phyloP scores from a whole-genome alignment of 2,888 invertebrate genomes.

The Melanargia galathea region DNA sequence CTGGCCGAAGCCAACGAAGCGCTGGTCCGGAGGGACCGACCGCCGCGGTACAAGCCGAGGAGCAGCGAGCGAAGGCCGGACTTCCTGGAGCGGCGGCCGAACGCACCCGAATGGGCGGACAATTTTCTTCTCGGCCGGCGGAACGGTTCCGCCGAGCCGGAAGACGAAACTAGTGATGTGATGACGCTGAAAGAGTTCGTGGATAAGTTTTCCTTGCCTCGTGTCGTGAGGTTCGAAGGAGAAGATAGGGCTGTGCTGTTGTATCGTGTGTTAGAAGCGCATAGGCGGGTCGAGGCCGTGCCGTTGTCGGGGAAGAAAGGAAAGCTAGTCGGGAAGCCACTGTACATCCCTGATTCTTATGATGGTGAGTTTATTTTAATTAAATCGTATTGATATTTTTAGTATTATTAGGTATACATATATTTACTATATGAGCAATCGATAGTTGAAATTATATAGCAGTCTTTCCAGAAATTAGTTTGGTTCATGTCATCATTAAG shows the following conservation, averaged over 20 bases:
- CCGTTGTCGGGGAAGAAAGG: constrained; percentile 81
- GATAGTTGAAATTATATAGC: not conserved
- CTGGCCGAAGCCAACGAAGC: constrained; percentile 79
- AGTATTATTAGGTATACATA: no score
- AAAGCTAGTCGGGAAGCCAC: constrained; percentile 80
- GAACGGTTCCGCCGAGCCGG: constrained; percentile 72
- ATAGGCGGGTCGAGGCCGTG: constrained; percentile 84
- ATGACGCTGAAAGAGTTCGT: constrained; percentile 82
- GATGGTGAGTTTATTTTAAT: constrained; percentile 75
- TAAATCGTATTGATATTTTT: not conserved
- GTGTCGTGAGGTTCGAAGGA: constrained; percentile 82
- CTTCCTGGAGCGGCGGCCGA: constrained; percentile 64
- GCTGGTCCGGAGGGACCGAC: constrained; percentile 69
- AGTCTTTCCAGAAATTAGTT: not conserved
- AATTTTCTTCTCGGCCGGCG: constrained; percentile 70
- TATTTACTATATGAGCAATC: not conserved
- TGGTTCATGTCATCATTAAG: constrained; percentile 4
- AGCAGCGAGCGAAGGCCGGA: constrained; percentile 78
- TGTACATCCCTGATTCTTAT: constrained; percentile 86
- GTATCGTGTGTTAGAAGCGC: constrained; percentile 84
- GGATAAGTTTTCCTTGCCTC: constrained; percentile 83
- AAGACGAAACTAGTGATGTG: constrained; percentile 75
- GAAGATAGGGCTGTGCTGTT: constrained; percentile 83
- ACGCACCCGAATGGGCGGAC: constrained; percentile 73
- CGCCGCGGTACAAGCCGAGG: constrained; percentile 73